These are phyloP conservation scores for Margaritifera margaritifera DNA, from an alignment of 2,888 invertebrate genomes.

Conservation along the genomic window DNA sequence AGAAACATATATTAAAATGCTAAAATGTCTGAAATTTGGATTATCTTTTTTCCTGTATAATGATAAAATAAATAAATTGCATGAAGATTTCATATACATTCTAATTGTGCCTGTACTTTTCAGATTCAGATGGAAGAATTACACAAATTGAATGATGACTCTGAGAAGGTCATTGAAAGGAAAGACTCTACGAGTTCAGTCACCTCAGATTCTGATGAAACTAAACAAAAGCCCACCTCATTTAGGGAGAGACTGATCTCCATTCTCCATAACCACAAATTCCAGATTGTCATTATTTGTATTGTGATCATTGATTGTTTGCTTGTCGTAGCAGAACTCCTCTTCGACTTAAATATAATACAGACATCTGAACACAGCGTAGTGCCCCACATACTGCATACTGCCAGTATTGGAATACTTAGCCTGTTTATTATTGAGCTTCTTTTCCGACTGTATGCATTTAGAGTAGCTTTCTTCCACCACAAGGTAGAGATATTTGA, in stretches of 20 bases:
- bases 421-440: conserved; percentile 70
- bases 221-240: conserved; percentile 39
- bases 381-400: conserved; percentile 65
- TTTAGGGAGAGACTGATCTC: conserved; percentile 45
- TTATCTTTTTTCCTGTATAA: too few species aligned
- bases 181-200: conserved; percentile 61
- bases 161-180: conserved; percentile 65
- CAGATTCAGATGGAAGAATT: conserved; percentile 65
- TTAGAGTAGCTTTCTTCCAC: conserved; percentile 67
- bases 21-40: too few species aligned
- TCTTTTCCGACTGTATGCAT: conserved; percentile 65
- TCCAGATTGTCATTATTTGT: conserved; percentile 68
- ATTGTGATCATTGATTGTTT: conserved; percentile 72
- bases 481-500: conserved; percentile 73
- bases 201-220: conserved; percentile 59
- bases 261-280: conserved; percentile 57
- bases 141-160: conserved; percentile 62
- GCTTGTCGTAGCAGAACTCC: conserved; percentile 71
- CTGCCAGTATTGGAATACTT: conserved; percentile 66
- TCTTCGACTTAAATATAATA: conserved; percentile 69
- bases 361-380: conserved; percentile 42
- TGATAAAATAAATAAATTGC: too few species aligned
- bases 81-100: too few species aligned
- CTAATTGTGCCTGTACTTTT: conserved; percentile 5
- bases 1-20: too few species aligned